Evolutionary conservation across 92 coral and sea anemone genomes (phyloP), one percentile per base, ranked within the genome.

Genomic region (Pocillopora grandis): DNA sequence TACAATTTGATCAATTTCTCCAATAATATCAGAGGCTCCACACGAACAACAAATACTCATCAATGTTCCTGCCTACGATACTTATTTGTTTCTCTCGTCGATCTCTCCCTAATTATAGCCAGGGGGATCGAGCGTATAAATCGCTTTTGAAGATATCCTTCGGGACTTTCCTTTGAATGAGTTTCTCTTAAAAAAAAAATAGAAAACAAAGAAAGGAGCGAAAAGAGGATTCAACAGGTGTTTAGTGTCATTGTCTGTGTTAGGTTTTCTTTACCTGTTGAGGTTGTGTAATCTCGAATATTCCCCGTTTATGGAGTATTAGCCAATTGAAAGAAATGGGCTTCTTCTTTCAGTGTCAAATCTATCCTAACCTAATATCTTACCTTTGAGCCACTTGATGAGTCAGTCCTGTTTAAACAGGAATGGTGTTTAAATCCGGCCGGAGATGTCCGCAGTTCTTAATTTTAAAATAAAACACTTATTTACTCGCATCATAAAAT

Each of bases 261-360:
- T 49, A 18, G 20, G 8, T 66, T 64, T 79, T 79, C 23, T 49
- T 49, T 64, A 79, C 83, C 83, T 79, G 62, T 52, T 59, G 37
- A n/a, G 20, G 8, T 18, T 18, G 10, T 49, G 58, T 73, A 14
- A 0, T 73, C 36, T 17, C n/a, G 42, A 14, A 72, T 72, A 16
- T 72, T 42, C 31, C 18, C 42, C 60, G 31, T 23, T 48, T 6
- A 12, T 18, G 16, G 17, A 12, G n/a, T 19, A 19, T 18, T 1
- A 64, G 11, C 23, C 31, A 6, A 19, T 27, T 27, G 68, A 64
- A n/a, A 19, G 14, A 20, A 62, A 11, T 27, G 18, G 23, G 52
- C 52, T 42, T 3, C 52, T 64, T 0, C 23, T 19, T 7, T 2
- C 16, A 19, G 9, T 8, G n/a, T 62, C 0, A 62, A 8, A 16